Evolutionary conservation across 2,797 vertebrate genomes (phyloP).

Genomic region (Takifugu ocellatus): DNA sequence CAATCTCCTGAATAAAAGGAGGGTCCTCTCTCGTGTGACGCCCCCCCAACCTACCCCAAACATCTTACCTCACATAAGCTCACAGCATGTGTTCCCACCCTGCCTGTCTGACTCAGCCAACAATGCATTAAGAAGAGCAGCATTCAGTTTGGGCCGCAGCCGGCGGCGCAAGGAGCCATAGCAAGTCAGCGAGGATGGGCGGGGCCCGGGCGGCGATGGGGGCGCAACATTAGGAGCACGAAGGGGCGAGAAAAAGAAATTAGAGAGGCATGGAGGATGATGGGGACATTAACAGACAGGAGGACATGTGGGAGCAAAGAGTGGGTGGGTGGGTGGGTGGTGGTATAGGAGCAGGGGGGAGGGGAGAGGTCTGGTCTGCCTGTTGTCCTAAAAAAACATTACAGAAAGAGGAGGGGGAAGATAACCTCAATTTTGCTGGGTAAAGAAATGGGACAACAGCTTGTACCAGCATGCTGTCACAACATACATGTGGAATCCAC

Average conservation of each 20-base stretch:
- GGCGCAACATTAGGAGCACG: slow-evolving; percentile 18
- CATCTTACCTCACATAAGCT: slow-evolving; percentile 34
- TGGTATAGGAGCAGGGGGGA: slow-evolving; percentile 19
- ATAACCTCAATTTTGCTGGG: slow-evolving; percentile 29
- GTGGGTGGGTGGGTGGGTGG: not conserved
- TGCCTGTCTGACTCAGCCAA: slow-evolving; percentile 14
- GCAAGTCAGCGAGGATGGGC: not conserved
- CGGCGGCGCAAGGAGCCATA: slow-evolving; percentile 4
- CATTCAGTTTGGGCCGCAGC: not conserved
- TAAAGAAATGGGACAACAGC: slow-evolving; percentile 15
- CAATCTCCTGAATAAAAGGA: not conserved
- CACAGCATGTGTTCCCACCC: slow-evolving; percentile 7
- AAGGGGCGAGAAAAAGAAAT: slow-evolving; percentile 8
- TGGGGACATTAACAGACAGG: slow-evolving; percentile 15
- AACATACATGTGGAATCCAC: not conserved
- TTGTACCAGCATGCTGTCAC: slow-evolving; percentile 2
- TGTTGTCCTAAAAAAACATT: slow-evolving; percentile 43
- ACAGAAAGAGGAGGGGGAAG: slow-evolving; percentile 4
- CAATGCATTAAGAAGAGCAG: slow-evolving; percentile 6
- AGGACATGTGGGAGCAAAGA: not conserved
- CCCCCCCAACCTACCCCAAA: not conserved
- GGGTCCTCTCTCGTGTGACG: not conserved
- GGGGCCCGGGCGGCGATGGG: slow-evolving; percentile 23
- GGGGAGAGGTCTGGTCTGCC: slow-evolving; percentile 24
- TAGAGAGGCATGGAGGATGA: slow-evolving; percentile 10